A percentile compares a stretch with the other conserved stretches of the same genome.
Conservation (phyloP, 2,797 vertebrate species). For the Coracias cyanogaster region DNA sequence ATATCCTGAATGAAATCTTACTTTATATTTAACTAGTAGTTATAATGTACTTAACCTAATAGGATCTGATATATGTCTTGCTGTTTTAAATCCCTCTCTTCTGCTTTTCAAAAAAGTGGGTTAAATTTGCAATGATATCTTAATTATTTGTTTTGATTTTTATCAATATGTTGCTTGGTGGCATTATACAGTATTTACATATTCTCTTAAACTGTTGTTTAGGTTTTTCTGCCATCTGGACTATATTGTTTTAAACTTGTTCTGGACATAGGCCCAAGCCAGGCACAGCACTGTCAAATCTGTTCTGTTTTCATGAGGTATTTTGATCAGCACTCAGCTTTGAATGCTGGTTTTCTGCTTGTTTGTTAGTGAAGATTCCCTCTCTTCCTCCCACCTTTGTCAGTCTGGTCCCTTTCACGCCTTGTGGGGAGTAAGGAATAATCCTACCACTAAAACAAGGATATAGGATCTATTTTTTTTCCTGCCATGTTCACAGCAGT, state of each 20-base stretch:
- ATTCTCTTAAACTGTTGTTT: conserved; percentile 25
- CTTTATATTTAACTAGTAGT: conserved; percentile 58
- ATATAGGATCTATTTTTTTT: background rate
- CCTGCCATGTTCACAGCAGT: conserved; percentile 40
- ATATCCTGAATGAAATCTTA: conserved; percentile 40
- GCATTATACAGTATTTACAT: conserved; percentile 47
- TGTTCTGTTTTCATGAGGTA: conserved; percentile 55
- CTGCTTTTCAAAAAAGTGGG: conserved; percentile 43
- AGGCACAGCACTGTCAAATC: conserved; percentile 37
- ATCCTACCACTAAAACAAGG: background rate
- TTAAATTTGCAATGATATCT: conserved; percentile 53
- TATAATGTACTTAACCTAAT: conserved; percentile 39
- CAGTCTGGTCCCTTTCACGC: background rate
- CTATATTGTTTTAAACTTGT: conserved; percentile 62
- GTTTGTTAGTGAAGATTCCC: conserved; percentile 1
- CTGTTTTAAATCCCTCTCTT: conserved; percentile 31
- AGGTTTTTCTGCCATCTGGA: conserved; percentile 49
- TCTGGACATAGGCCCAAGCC: conserved; percentile 24
- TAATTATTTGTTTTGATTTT: conserved; percentile 70
- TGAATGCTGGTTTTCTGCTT: conserved; percentile 25
- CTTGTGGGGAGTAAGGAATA: background rate
- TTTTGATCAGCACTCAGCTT: conserved; percentile 16
- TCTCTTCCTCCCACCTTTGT: background rate
- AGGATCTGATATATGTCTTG: conserved; percentile 45
- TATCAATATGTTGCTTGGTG: conserved; percentile 52